Evolutionary conservation across 2,888 invertebrate species (phyloP).

Genomic region (Aporophyla lueneburgensis): DNA sequence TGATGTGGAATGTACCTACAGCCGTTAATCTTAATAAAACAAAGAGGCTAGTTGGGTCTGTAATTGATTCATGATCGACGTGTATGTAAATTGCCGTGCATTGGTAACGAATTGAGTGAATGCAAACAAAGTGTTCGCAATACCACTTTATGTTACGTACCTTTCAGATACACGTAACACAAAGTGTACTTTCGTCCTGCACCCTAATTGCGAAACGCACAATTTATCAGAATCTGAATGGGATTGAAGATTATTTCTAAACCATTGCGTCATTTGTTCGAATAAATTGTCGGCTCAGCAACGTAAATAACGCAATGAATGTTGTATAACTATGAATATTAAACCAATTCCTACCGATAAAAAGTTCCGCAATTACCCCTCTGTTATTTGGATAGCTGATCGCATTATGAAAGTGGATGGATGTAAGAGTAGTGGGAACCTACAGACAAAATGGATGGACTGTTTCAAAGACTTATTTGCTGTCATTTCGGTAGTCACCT

Average conservation of each 20-base stretch:
- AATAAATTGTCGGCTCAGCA: too few relatives aligned
- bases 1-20: slow-evolving; percentile 32
- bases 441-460: background rate
- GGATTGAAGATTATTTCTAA: too few relatives aligned
- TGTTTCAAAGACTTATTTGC: background rate
- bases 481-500: too few relatives aligned
- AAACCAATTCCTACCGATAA: too few relatives aligned
- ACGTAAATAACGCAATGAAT: too few relatives aligned
- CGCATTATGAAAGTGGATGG: background rate
- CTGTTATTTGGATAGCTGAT: background rate
- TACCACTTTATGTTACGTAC: slow-evolving; percentile 5
- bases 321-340: too few relatives aligned
- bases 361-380: too few relatives aligned
- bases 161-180: too few relatives aligned
- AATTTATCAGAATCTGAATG: too few relatives aligned
- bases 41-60: slow-evolving; percentile 49
- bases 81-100: slow-evolving; percentile 31
- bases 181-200: too few relatives aligned
- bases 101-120: slow-evolving; percentile 46
- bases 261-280: too few relatives aligned
- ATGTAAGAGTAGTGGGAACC: background rate
- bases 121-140: slow-evolving; percentile 28
- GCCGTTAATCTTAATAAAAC: slow-evolving; percentile 40
- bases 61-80: slow-evolving; percentile 47
- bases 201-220: too few relatives aligned